Conservation (phyloP, 2,888 invertebrate genomes). For the Eilema griseolum region DNA sequence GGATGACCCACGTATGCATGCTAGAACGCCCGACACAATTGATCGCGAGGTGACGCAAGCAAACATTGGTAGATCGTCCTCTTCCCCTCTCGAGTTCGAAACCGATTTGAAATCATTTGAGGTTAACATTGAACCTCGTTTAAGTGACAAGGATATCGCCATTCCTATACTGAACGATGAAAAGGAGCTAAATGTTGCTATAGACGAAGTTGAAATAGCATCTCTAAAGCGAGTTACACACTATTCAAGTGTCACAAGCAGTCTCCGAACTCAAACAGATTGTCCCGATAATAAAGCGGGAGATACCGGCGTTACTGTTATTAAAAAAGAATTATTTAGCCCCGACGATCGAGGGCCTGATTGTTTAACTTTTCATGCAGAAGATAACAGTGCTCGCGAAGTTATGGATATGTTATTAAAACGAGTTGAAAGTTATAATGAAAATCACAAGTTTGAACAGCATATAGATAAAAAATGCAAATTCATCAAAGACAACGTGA, state of each 20-base stretch:
- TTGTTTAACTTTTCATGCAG: constrained; percentile 38
- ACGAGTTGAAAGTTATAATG: constrained; percentile 57
- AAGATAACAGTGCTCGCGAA: constrained; percentile 61
- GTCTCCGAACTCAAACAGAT: constrained; percentile 25
- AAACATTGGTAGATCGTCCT: constrained; percentile 24
- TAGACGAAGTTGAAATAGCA: constrained; percentile 35
- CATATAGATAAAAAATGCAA: constrained; percentile 56
- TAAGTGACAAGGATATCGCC: constrained; percentile 39
- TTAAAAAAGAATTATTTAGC: constrained; percentile 28
- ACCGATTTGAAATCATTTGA: constrained; percentile 51
- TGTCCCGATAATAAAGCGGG: constrained; percentile 21
- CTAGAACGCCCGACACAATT: constrained; percentile 54
- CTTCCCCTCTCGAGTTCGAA: constrained; percentile 37
- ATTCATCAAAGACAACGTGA: constrained; percentile 59
- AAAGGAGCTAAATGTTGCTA: constrained; percentile 37
- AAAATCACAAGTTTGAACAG: constrained; percentile 60
- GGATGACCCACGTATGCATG: constrained; percentile 53
- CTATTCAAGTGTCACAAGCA: constrained; percentile 22
- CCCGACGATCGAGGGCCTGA: constrained; percentile 20
- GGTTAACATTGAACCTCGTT: constrained; percentile 16
- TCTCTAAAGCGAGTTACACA: constrained; percentile 21
- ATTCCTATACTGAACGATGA: constrained; percentile 34
- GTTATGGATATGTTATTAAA: constrained; percentile 62
- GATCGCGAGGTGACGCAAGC: constrained; percentile 38
- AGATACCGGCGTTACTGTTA: constrained; percentile 24